These are phyloP conservation scores for Calyptommatus sinebrachiatus DNA, from an alignment of 2,113 vertebrate genomes.

Conservation along the genomic window DNA sequence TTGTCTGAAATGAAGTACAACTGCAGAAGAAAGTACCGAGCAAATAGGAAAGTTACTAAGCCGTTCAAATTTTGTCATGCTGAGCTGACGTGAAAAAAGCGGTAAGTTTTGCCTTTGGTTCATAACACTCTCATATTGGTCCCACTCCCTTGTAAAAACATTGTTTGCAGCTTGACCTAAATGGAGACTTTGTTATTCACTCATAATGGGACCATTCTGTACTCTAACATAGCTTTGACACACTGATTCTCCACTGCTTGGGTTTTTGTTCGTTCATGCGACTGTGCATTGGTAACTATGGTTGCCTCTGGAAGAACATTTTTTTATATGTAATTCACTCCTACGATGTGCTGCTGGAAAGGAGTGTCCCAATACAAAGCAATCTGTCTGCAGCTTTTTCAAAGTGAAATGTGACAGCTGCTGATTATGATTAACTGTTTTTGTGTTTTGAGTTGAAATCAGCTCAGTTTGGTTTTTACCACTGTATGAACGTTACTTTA, in stretches of 20 bases:
- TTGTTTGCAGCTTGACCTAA: not conserved
- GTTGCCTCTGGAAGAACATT: constrained; percentile 28
- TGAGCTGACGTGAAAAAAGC: not conserved
- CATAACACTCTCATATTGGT: not conserved
- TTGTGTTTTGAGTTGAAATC: accelerated
- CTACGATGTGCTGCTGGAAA: constrained; percentile 30
- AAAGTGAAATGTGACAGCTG: constrained; percentile 8
- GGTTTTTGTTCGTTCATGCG: constrained; percentile 4
- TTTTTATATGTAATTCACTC: constrained; percentile 30
- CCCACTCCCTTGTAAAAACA: not conserved
- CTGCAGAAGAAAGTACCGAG: not conserved
- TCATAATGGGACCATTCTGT: constrained; percentile 1
- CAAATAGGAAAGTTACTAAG: constrained; percentile 10
- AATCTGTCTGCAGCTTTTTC: not conserved
- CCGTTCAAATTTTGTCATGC: constrained; percentile 9
- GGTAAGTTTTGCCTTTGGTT: constrained; percentile 7
- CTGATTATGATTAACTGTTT: constrained; percentile 27
- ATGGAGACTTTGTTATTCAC: not conserved
- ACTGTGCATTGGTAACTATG: constrained; percentile 27
- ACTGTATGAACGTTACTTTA: constrained; percentile 21
- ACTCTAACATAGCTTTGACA: constrained; percentile 2
- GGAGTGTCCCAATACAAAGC: constrained; percentile 39
- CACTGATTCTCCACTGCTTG: not conserved
- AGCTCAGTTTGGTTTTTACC: not conserved
- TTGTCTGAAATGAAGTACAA: not conserved